These are phyloP conservation scores for Aphaenogaster floridana DNA, from an alignment of 1,140 invertebrate genomes.

Conservation along the genomic window DNA sequence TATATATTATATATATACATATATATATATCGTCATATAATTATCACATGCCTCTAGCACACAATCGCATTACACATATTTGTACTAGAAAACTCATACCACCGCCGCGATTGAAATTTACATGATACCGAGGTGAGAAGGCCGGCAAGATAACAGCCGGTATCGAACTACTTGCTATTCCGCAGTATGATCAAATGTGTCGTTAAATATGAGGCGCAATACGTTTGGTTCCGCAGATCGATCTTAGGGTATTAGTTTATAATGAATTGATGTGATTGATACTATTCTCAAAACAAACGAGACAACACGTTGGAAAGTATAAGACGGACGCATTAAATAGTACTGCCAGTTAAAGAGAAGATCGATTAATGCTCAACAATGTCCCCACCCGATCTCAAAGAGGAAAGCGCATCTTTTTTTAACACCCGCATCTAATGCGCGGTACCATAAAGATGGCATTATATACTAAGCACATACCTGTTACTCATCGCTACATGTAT, in stretches of 20 bases:
- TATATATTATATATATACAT: slow-evolving; percentile 57
- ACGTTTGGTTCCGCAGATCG: slow-evolving; percentile 61
- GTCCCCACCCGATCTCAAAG: slow-evolving; percentile 71
- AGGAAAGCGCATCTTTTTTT: slow-evolving; percentile 64
- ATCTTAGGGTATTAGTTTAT: slow-evolving; percentile 70
- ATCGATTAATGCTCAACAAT: slow-evolving; percentile 83
- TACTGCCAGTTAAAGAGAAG: slow-evolving; percentile 83
- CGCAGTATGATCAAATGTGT: slow-evolving; percentile 62
- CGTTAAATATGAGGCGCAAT: slow-evolving; percentile 66
- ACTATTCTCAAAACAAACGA: slow-evolving; percentile 63
- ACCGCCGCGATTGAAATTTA: slow-evolving; percentile 51
- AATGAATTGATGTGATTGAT: slow-evolving; percentile 64
- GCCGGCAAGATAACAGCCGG: slow-evolving; percentile 79
- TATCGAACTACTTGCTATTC: slow-evolving; percentile 75
- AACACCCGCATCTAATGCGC: slow-evolving; percentile 59
- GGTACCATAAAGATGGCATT: slow-evolving; percentile 43
- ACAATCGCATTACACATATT: slow-evolving; percentile 60
- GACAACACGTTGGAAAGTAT: slow-evolving; percentile 73
- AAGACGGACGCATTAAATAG: slow-evolving; percentile 81
- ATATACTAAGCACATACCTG: slow-evolving; percentile 54
- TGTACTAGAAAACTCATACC: slow-evolving; percentile 41
- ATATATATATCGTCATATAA: slow-evolving; percentile 50
- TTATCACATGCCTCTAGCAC: slow-evolving; percentile 61
- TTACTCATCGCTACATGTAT: slow-evolving; percentile 62
- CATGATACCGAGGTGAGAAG: slow-evolving; percentile 68